Conservation (phyloP, 1,140 invertebrate genomes). For the Myzus persicae region DNA sequence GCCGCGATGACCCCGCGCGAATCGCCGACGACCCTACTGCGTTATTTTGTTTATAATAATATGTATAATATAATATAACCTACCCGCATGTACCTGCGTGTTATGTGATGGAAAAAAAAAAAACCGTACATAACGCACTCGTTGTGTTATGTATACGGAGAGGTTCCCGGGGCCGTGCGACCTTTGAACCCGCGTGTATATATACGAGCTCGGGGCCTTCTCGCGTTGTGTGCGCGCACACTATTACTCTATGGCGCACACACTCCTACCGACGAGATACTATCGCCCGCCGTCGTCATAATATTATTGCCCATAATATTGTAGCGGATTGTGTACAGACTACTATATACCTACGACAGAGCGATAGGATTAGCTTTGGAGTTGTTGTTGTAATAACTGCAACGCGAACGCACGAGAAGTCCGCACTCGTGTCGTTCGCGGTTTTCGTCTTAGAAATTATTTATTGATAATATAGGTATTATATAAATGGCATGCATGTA, state of each 20-base stretch:
- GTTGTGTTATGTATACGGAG: slow-evolving; percentile 13
- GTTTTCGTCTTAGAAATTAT: too few relatives aligned
- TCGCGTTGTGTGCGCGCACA: neutral
- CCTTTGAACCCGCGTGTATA: neutral
- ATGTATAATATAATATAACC: neutral
- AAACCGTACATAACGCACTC: neutral
- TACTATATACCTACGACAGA: too few relatives aligned
- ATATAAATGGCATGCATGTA: too few relatives aligned
- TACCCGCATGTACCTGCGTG: neutral
- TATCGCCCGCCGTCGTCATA: neutral
- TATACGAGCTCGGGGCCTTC: neutral
- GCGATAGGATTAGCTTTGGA: too few relatives aligned
- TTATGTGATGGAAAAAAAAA: neutral
- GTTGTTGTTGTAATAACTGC: too few relatives aligned
- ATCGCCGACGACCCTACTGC: neutral
- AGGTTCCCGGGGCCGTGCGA: neutral
- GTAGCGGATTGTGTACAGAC: neutral
- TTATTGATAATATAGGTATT: too few relatives aligned
- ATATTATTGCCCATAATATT: neutral
- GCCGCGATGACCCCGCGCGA: slow-evolving; percentile 23
- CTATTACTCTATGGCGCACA: too few relatives aligned
- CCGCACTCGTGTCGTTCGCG: too few relatives aligned
- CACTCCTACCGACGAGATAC: neutral
- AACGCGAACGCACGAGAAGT: too few relatives aligned
- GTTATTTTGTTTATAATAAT: neutral